phyloP scores from a whole-genome alignment of 2,888 invertebrate species.

The Aphrophora alni region DNA sequence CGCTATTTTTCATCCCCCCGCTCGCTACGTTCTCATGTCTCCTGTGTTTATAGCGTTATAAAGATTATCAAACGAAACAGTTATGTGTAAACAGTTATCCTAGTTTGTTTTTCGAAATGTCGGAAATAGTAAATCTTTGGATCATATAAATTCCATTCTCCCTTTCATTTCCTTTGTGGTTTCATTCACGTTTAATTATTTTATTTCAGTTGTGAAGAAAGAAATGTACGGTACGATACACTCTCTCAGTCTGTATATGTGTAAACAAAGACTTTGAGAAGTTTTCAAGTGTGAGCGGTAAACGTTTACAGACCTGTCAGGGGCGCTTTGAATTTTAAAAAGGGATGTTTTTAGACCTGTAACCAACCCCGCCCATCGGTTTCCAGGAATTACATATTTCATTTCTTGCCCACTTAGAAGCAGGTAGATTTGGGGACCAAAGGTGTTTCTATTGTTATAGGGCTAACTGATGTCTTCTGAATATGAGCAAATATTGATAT shows the following conservation, averaged over 20 bases:
- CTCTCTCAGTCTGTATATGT: no score
- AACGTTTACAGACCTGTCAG: neutral
- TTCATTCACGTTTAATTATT: neutral
- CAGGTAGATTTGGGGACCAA: neutral
- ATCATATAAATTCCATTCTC: neutral
- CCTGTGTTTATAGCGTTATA: neutral
- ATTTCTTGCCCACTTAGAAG: slow-evolving; percentile 1
- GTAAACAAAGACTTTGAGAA: neutral
- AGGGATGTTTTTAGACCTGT: neutral
- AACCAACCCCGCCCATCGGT: neutral
- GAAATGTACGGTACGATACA: neutral
- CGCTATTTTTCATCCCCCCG: neutral
- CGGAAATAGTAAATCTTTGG: neutral
- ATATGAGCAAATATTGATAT: no score
- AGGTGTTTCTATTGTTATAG: neutral
- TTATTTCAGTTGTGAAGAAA: neutral
- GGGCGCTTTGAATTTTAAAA: neutral
- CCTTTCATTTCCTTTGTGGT: neutral
- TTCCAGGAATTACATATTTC: neutral
- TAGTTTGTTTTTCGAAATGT: neutral
- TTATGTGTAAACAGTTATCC: slow-evolving; percentile 5
- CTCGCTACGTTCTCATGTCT: neutral
- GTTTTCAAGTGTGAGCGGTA: neutral
- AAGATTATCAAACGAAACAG: neutral
- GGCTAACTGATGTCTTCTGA: neutral